These are phyloP conservation scores for Eurytoma adleriae DNA, from an alignment of 2,888 invertebrate species.

Conservation along the genomic window DNA sequence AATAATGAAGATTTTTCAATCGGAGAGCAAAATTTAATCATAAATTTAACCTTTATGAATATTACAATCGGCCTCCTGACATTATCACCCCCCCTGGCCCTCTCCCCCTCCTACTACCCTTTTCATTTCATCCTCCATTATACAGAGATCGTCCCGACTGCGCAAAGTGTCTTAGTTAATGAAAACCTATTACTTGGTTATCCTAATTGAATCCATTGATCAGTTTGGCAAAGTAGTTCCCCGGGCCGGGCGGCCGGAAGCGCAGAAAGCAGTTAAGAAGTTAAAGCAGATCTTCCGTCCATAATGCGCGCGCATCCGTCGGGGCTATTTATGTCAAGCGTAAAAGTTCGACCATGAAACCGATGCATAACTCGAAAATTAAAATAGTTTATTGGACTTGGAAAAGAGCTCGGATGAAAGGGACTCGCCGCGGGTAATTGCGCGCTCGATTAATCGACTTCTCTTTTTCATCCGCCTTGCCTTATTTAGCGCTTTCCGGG, in stretches of 20 bases:
- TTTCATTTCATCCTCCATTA: not conserved
- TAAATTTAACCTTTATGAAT: too few relatives aligned
- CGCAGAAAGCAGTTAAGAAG: slow-evolving; percentile 42
- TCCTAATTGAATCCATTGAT: slow-evolving; percentile 52
- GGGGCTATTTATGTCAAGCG: slow-evolving; percentile 14
- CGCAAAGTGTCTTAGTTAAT: slow-evolving; percentile 42
- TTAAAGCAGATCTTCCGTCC: slow-evolving; percentile 39
- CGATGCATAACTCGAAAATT: slow-evolving; percentile 4
- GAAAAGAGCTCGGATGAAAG: too few relatives aligned
- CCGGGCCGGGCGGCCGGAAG: not conserved
- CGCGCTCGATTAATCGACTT: too few relatives aligned
- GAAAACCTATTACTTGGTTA: slow-evolving; percentile 49
- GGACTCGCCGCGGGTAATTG: too few relatives aligned
- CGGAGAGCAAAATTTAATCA: too few relatives aligned
- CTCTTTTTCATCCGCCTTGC: too few relatives aligned
- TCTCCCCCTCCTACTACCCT: too few relatives aligned
- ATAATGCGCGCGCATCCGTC: not conserved
- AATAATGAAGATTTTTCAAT: too few relatives aligned
- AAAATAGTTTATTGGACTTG: slow-evolving; percentile 6
- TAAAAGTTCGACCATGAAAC: slow-evolving; percentile 21
- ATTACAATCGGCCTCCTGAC: too few relatives aligned
- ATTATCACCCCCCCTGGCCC: too few relatives aligned
- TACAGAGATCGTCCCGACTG: slow-evolving; percentile 16
- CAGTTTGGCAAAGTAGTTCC: slow-evolving; percentile 48
- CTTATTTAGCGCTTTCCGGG: not conserved